Evolutionary conservation across 2,113 vertebrate genomes (phyloP).

Genomic region (Galbula dea): DNA sequence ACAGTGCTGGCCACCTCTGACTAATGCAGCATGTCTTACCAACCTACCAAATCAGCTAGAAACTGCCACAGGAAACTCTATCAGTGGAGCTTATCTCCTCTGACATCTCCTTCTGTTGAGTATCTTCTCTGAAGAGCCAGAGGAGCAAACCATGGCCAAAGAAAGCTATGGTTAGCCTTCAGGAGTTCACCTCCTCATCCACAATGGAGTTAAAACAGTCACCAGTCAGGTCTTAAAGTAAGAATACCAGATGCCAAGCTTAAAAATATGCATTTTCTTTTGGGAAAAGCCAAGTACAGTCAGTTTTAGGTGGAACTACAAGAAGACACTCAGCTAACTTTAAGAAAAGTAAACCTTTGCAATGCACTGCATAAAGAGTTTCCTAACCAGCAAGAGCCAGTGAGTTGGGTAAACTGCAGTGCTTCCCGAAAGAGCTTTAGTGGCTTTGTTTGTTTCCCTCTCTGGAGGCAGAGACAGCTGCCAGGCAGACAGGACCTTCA

Average conservation of each 20-base stretch:
- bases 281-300: not conserved
- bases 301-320: not conserved
- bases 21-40: not conserved
- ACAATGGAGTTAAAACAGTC: not conserved
- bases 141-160: not conserved
- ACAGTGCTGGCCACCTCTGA: not conserved
- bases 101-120: not conserved
- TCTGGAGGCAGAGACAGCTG: not conserved
- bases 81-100: not conserved
- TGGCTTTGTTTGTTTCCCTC: not conserved
- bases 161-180: not conserved
- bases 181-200: not conserved
- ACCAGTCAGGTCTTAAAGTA: not conserved
- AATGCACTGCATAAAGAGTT: not conserved
- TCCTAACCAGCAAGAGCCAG: slow-evolving; percentile 2
- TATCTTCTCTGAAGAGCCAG: not conserved
- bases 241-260: slow-evolving; percentile 2
- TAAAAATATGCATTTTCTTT: slow-evolving; percentile 6
- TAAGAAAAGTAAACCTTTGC: slow-evolving; percentile 27
- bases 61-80: not conserved
- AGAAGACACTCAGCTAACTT: not conserved
- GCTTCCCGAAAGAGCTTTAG: not conserved
- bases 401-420: not conserved
- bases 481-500: not conserved
- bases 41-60: not conserved